These are phyloP conservation scores for Maylandia zebra DNA, from an alignment of 2,113 vertebrate species.

Conservation along the genomic window DNA sequence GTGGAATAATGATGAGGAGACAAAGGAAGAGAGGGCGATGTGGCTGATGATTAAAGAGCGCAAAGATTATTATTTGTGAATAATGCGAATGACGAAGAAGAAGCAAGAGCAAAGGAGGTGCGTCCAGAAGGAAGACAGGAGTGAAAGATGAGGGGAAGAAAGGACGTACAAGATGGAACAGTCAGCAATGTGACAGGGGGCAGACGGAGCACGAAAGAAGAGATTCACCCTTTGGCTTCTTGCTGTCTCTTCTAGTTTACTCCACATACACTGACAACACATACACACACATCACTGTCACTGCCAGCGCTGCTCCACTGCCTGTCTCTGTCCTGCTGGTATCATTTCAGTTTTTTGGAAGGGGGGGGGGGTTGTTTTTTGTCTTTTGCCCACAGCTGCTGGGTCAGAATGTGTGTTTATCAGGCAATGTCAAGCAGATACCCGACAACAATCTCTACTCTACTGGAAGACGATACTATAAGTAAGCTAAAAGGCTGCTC, in stretches of 20 bases:
- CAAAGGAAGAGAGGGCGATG: background rate
- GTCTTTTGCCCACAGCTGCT: background rate
- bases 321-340: conserved; percentile 18
- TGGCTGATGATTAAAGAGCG: background rate
- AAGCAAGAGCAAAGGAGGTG: background rate
- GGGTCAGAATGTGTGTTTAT: conserved; percentile 6
- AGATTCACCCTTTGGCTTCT: conserved; percentile 25
- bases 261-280: conserved; percentile 6
- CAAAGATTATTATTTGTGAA: background rate
- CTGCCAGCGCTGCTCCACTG: conserved; percentile 24
- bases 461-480: background rate
- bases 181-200: conserved; percentile 21
- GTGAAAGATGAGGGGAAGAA: background rate
- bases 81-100: background rate
- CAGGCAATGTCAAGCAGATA: conserved; percentile 7
- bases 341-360: background rate
- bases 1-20: background rate
- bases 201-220: conserved; percentile 18
- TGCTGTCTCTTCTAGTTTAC: conserved; percentile 39
- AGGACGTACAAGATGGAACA: background rate
- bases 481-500: background rate
- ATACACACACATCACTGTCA: conserved; percentile 8
- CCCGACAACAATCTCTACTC: background rate
- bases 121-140: background rate
- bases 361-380: background rate